Conservation (phyloP, 2,113 vertebrate species). For the Pithys albifrons region DNA sequence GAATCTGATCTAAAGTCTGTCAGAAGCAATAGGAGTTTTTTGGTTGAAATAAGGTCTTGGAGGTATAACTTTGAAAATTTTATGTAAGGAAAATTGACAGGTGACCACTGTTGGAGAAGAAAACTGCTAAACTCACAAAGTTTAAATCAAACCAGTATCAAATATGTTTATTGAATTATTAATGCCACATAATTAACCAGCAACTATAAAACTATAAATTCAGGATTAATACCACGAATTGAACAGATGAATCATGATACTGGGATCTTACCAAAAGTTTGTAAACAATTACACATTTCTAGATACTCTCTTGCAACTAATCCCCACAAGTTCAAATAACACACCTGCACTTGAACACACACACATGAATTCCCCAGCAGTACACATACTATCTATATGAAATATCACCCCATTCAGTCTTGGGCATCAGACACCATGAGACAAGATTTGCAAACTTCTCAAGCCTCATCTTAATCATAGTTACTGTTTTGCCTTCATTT, state of each 20-base stretch:
- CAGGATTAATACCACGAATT: background rate
- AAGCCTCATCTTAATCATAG: background rate
- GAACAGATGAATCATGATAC: background rate
- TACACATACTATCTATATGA: background rate
- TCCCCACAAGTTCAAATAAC: background rate
- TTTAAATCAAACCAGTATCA: background rate
- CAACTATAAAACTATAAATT: background rate
- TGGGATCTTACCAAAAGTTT: background rate
- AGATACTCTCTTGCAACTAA: background rate
- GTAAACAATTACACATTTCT: background rate
- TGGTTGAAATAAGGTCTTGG: background rate
- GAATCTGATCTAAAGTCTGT: background rate
- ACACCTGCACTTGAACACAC: background rate
- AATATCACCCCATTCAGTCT: background rate
- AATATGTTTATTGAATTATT: background rate
- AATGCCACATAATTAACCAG: background rate
- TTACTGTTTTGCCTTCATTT: background rate
- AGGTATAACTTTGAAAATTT: background rate
- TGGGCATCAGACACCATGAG: background rate
- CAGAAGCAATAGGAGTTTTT: background rate
- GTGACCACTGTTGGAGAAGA: background rate
- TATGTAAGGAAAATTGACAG: background rate
- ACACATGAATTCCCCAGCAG: background rate
- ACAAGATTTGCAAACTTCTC: background rate
- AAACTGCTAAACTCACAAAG: background rate